Base-by-base conservation (phyloP, 2,888 invertebrate genomes). In the Oxyteleia sp. region DNA sequence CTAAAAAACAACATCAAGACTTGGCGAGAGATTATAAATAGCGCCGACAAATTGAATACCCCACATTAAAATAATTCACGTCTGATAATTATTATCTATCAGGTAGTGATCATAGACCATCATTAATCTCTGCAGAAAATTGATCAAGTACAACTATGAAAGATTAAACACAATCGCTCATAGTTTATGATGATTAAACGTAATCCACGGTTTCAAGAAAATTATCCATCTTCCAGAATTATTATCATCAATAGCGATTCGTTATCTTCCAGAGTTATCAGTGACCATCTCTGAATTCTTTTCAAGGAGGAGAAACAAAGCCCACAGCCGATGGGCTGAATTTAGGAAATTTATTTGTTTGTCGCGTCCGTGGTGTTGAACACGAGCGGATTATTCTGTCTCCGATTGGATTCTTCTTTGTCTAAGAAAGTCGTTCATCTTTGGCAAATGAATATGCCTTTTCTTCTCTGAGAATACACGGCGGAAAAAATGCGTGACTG, bases 401-500 rank as follows among this genome's bases (percentile, higher is more conserved):
- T 47, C 57, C 32, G 43, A 11, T 45, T 15, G 20, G 29, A 16
- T 18, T 43, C 35, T 74, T 59, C 76, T 76, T 76, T 76, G 76
- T 76, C 53, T 68, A 68, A 68, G 59, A 76, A 68, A 76, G 68
- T 76, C 78, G 69, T 69, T 78, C 78, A 55, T 79, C 71, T 79
- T 71, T 57, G 11, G 51, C 64, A 72, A 80, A 80, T 80, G 59
- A 80, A 64, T 64, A 53, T 68, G 45, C 23, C 63, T 74, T 74
- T 69, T 74, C 74, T 68, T 63, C 68, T 55, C 15, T 26, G n/a
- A 57, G 38, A 64, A 79, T 64, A 64, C 64, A 38, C 51, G 35
- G 69, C 13, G 45, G 35, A 63, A 69, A 81, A 63, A 81, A 81
- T 81, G 81, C 75, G 74, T 81, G 74, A 81, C 81, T 75, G 69